Conservation (phyloP, 1,140 invertebrate species). For the Streblospio benedicti region DNA sequence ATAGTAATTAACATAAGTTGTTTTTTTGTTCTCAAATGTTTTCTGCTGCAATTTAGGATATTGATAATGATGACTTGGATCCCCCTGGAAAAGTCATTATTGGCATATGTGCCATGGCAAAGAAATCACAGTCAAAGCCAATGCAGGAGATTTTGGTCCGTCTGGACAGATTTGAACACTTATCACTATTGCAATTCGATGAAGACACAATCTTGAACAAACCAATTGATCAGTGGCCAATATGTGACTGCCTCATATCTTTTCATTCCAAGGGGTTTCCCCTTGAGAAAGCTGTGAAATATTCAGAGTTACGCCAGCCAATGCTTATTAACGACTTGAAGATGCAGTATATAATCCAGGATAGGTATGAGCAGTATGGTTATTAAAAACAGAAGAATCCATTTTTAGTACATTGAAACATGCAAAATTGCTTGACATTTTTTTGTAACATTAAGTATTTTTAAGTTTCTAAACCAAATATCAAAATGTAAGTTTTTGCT, state of each 20-base stretch:
- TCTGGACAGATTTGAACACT: slow-evolving; percentile 90
- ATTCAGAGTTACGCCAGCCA: slow-evolving; percentile 84
- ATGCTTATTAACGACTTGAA: slow-evolving; percentile 97
- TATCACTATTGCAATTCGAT: slow-evolving; percentile 83
- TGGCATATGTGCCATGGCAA: slow-evolving; percentile 96
- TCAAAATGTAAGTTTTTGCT: too few species aligned
- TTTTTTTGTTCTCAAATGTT: too few species aligned
- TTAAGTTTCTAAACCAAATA: too few species aligned
- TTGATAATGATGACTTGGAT: too few species aligned
- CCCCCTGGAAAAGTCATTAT: slow-evolving; percentile 56
- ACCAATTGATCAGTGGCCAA: slow-evolving; percentile 95
- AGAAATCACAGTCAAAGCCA: slow-evolving; percentile 95
- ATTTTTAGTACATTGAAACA: too few species aligned
- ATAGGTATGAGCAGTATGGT: slow-evolving; percentile 34
- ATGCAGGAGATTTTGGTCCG: slow-evolving; percentile 96
- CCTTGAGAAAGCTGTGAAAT: slow-evolving; percentile 94
- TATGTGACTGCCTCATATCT: slow-evolving; percentile 93
- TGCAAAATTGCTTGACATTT: too few species aligned
- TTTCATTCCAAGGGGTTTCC: slow-evolving; percentile 99
- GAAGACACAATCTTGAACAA: slow-evolving; percentile 77
- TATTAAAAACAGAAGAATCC: too few species aligned
- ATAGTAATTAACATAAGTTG: too few species aligned
- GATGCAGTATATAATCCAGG: slow-evolving; percentile 96
- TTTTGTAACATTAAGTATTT: too few species aligned
- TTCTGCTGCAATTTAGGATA: too few species aligned